phyloP scores from a whole-genome alignment of 2,888 invertebrate species.

The Xestia sexstrigata region DNA sequence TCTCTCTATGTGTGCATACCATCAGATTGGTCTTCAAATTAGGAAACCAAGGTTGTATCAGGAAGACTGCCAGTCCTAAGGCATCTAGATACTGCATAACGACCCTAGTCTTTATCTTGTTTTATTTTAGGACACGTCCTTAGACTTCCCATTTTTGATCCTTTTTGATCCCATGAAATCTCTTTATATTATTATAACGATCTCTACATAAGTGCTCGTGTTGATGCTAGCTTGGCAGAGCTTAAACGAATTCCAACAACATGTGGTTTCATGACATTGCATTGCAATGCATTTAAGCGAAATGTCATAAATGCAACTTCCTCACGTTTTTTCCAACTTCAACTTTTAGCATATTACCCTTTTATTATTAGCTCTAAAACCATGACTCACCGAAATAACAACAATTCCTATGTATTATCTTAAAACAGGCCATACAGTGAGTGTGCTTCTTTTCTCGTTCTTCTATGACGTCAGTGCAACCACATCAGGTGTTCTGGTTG shows the following conservation, averaged over 20 bases:
- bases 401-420: constrained; percentile 1
- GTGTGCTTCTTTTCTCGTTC: constrained; percentile 14
- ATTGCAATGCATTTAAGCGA: neutral
- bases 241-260: neutral
- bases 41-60: too few species aligned
- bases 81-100: too few species aligned
- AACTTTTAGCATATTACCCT: neutral
- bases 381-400: constrained; percentile 30
- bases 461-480: constrained; percentile 36
- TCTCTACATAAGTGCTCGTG: neutral
- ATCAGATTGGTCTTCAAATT: too few species aligned
- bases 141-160: too few species aligned
- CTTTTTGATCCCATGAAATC: too few species aligned
- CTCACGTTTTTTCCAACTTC: neutral
- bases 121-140: too few species aligned
- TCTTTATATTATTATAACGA: too few species aligned
- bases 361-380: constrained; percentile 10
- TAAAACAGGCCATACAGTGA: constrained; percentile 32
- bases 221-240: neutral
- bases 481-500: constrained; percentile 38
- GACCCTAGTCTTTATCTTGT: too few species aligned
- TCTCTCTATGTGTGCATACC: too few species aligned
- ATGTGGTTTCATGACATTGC: neutral
- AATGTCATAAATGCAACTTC: constrained; percentile 5
- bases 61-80: too few species aligned